These are phyloP conservation scores for Brachylomia viminalis DNA, from an alignment of 2,888 invertebrate genomes.

Conservation along the genomic window DNA sequence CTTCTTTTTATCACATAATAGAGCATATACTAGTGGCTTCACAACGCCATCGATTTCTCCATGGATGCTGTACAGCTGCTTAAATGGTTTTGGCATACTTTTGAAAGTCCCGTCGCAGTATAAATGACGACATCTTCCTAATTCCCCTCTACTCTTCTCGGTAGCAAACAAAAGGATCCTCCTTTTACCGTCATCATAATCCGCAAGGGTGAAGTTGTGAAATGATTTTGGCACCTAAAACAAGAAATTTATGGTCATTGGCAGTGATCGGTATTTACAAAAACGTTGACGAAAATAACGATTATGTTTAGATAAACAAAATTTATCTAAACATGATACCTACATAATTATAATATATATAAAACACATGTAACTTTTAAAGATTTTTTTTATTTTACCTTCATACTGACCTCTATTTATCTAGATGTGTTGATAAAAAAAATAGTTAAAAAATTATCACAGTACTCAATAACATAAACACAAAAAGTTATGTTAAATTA, in stretches of 20 bases:
- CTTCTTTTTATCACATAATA: conserved; percentile 24
- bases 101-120: conserved; percentile 32
- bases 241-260: conserved; percentile 24
- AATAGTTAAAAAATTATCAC: conserved; percentile 18
- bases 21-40: conserved; percentile 12
- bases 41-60: conserved; percentile 25
- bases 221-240: conserved; percentile 30
- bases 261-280: conserved; percentile 30
- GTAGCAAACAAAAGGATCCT: conserved; percentile 29
- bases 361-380: conserved; percentile 24
- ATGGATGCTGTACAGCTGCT: conserved; percentile 26
- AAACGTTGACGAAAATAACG: conserved; percentile 28
- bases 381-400: conserved; percentile 16
- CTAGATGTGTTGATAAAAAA: conserved; percentile 20
- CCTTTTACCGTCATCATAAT: conserved; percentile 29
- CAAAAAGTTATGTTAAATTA: conserved; percentile 28
- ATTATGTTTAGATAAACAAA: conserved; percentile 20
- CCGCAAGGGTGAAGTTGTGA: conserved; percentile 27
- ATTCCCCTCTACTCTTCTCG: conserved; percentile 22
- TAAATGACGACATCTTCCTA: conserved; percentile 31
- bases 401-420: conserved; percentile 15
- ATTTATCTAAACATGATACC: conserved; percentile 22
- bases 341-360: conserved; percentile 16
- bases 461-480: conserved; percentile 21
- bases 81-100: conserved; percentile 34